These are phyloP conservation scores for Lophura nycthemera DNA, from an alignment of 2,113 vertebrate genomes.

Conservation along the genomic window DNA sequence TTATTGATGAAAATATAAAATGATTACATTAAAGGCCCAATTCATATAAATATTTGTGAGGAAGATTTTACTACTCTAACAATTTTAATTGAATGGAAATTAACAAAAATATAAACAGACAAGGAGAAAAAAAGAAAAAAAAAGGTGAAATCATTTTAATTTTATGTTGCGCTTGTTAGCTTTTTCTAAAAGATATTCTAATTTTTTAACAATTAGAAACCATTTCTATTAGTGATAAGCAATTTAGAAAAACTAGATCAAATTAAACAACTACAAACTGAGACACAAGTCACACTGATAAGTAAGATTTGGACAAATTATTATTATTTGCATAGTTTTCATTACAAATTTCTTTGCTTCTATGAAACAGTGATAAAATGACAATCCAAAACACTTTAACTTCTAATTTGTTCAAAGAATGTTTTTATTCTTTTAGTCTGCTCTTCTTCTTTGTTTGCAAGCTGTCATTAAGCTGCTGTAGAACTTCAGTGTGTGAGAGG, in stretches of 20 bases:
- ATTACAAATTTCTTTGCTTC: background rate
- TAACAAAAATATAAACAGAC: background rate
- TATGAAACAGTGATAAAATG: background rate
- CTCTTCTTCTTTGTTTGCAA: background rate
- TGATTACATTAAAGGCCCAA: background rate
- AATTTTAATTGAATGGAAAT: background rate
- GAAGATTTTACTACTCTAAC: background rate
- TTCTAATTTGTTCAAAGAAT: background rate
- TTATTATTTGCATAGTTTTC: background rate
- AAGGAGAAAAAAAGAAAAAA: background rate
- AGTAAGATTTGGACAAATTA: background rate
- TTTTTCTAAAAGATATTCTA: background rate
- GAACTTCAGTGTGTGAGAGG: background rate
- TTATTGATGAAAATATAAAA: background rate
- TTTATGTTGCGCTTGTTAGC: fast-evolving
- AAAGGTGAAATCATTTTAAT: background rate
- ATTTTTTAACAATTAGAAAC: background rate
- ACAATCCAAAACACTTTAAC: background rate
- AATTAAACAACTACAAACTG: background rate
- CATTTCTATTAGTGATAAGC: background rate
- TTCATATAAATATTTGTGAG: background rate
- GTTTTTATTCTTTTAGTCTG: background rate
- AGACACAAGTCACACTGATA: background rate
- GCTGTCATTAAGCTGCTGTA: background rate
- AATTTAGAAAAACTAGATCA: background rate